Base-by-base conservation (phyloP, 2,113 vertebrate genomes). In the Lepisosteus osseus region DNA sequence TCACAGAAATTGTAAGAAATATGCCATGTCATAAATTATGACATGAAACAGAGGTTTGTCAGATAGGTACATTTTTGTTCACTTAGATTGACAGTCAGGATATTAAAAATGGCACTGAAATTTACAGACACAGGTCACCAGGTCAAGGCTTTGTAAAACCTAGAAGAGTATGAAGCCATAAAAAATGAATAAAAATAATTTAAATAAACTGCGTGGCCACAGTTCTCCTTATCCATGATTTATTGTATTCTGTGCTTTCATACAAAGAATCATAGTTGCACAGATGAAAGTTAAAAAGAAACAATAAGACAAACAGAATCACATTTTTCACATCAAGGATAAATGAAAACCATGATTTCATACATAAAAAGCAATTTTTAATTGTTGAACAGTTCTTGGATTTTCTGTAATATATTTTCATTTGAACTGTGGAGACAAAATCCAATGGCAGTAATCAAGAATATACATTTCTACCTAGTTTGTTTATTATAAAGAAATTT, bases 11-110 rank as follows among this genome's bases (percentile, higher is more conserved):
- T 41, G 74, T 65, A 76, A 78, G 87, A 86, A 81, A 87, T 86
- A 87, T 84, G 79, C 74, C 74, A 77, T 75, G 4, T 88, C 88
- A 90, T 90, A 83, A 87, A 88, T 85, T 78, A 83, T 88, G 87
- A 90, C 89, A 71, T 72, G 72, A 79, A 76, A 65, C 80, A 78
- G 74, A 65, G 71, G 59, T 54, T 70, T 69, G 78, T 79, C 81
- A 79, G 77, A 14, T 54, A 67, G 68, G 62, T 72, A 67, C 71
- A 69, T 69, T 74, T 45, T 69, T 73, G 78, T 78, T 65, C 73
- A 29, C 57, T 59, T 15, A 70, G 69, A 71, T 76, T 78, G 73
- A 78, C 73, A 70, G 74, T 63, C 78, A 84, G 78, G 78, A 79
- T 77, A 81, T 84, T 82, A 85, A 80, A 84, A 80, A 82, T 80